Evolutionary conservation across 1,140 invertebrate species (phyloP).

Genomic region (Mycetomoellerius zeteki): DNA sequence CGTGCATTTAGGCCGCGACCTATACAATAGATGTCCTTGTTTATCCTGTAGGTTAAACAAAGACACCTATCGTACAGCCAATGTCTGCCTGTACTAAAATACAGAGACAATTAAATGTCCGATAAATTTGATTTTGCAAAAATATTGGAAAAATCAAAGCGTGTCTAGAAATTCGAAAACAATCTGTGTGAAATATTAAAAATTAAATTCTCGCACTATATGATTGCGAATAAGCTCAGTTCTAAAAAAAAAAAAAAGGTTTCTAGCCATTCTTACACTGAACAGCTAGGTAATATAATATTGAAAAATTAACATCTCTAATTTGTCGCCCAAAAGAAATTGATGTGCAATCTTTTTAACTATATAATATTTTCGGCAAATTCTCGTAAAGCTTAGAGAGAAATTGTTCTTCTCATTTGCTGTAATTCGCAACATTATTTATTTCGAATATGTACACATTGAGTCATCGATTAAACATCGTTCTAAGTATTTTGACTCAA

Average conservation of each 20-base stretch:
- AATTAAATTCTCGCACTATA: neutral
- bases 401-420: neutral
- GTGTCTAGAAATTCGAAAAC: neutral
- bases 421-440: neutral
- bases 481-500: neutral
- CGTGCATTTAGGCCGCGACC: no score
- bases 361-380: neutral
- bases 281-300: neutral
- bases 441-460: neutral
- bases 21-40: no score
- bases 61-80: no score
- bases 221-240: neutral
- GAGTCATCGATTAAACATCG: conserved; percentile 2
- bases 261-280: neutral
- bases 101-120: neutral
- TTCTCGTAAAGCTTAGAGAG: neutral
- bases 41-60: no score
- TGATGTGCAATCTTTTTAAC: neutral
- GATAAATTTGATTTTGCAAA: neutral
- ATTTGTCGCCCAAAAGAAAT: neutral
- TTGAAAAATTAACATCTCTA: neutral
- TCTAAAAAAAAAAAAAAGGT: neutral
- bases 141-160: neutral
- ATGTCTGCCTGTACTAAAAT: conserved; percentile 25
- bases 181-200: neutral